Conservation (phyloP, 2,113 vertebrate genomes). For the Hyperoodon ampullatus region DNA sequence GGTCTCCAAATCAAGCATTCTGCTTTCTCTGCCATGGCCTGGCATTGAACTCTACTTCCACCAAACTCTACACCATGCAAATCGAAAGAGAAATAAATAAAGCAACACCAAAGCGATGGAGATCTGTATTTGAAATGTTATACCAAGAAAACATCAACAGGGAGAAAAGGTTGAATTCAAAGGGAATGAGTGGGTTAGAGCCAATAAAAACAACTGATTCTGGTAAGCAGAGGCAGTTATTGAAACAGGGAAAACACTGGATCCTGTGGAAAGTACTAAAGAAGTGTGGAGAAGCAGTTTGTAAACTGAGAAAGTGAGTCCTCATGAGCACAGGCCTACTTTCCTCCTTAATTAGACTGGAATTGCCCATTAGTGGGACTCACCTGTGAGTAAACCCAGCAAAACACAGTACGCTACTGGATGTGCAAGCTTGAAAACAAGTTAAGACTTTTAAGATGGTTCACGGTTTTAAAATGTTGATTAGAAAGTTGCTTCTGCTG, state of each 20-base stretch:
- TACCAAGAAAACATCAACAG: conserved; percentile 61
- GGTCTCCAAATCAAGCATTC: not conserved
- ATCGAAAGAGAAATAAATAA: conserved; percentile 71
- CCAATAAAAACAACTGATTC: conserved; percentile 62
- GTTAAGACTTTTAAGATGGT: not conserved
- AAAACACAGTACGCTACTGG: not conserved
- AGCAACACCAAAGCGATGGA: conserved; percentile 14
- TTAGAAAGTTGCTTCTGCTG: not conserved
- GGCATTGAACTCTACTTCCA: conserved; percentile 2
- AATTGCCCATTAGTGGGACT: conserved; percentile 29
- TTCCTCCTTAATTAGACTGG: conserved; percentile 9
- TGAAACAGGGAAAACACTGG: not conserved
- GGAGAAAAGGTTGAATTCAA: conserved; percentile 55
- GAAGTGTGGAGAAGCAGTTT: not conserved
- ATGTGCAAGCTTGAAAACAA: not conserved
- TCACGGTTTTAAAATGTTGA: not conserved
- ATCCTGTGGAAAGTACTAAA: not conserved
- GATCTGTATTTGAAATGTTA: conserved; percentile 68
- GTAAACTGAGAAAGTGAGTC: not conserved
- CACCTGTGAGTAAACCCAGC: conserved; percentile 58
- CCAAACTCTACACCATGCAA: conserved; percentile 50
- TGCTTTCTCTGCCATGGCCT: conserved; percentile 33
- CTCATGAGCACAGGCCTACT: not conserved
- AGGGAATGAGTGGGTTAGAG: conserved; percentile 18
- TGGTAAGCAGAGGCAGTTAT: conserved; percentile 46